Base-by-base conservation (phyloP, 2,888 invertebrate genomes). In the Andrena hattorfiana region DNA sequence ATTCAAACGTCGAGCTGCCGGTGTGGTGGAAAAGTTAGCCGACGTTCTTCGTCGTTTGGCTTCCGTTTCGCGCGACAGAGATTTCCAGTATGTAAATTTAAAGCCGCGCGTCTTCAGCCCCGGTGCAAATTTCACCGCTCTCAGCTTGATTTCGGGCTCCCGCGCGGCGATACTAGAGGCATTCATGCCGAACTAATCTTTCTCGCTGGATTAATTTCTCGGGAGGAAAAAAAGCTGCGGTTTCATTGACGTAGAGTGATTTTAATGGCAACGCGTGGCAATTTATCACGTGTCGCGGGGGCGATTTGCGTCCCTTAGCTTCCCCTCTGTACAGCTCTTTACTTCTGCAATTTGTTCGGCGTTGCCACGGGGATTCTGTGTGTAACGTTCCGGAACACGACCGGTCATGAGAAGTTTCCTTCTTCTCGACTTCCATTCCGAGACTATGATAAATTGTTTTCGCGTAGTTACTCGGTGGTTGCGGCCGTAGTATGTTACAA, bases 11-110 rank as follows among this genome's bases (percentile, higher is more conserved):
- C 85, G 77, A 74, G 85, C 77, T 76, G 87, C 83, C 83, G 80
- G 85, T 77, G 81, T 63, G 76, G 77, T 62, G 82, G 89, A 88
- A 88, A 88, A 88, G 87, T 88, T 88, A 83, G 86, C 77, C 81
- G 83, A 86, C 86, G 85, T 83, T 81, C 86, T 63, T 62, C 76
- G 59, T 81, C 84, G 83, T 86, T 87, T 88, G 85, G 88, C 87
- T 87, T 88, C 83, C 86, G 83, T 79, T 81, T 78, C 85, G 77
- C 78, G 82, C 82, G 87, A 83, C 85, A 66, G 85, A 84, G 83
- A 88, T 88, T 85, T 83, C 88, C 77, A 68, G 72, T 82, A 88
- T 88, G 89, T 83, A 88, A 88, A 88, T 88, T 87, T 88, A 83
- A 88, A 85, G 82, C 87, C 72, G 68, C 76, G 83, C 78, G 80